phyloP scores from a whole-genome alignment of 1,140 invertebrate genomes.

The Notospermus geniculatus region DNA sequence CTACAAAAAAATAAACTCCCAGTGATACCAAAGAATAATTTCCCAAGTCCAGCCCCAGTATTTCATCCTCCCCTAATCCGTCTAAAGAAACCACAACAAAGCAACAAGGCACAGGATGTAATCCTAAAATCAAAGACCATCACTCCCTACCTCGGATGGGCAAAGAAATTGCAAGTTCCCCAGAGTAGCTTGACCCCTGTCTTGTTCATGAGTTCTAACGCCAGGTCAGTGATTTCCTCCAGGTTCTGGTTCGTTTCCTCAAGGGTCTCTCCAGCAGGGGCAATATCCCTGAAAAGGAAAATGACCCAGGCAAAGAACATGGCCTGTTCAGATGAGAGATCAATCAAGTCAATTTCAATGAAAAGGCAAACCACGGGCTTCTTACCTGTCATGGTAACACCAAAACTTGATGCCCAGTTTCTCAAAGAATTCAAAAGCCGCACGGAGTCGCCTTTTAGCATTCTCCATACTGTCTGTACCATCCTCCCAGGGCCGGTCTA shows the following conservation, averaged over 20 bases:
- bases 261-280: slow-evolving; percentile 49
- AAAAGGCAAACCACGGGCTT: no score
- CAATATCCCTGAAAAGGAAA: slow-evolving; percentile 44
- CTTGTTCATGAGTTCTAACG: slow-evolving; percentile 60
- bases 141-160: slow-evolving; percentile 62
- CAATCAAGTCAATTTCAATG: no score
- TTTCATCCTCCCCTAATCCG: no score
- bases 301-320: no score
- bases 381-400: slow-evolving; percentile 64
- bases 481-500: slow-evolving; percentile 63
- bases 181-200: slow-evolving; percentile 65
- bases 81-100: no score
- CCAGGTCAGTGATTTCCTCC: slow-evolving; percentile 63
- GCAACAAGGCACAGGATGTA: no score
- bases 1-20: slow-evolving; percentile 49
- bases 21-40: no score
- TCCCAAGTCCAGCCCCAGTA: no score
- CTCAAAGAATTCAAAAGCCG: slow-evolving; percentile 65
- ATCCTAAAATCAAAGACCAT: no score
- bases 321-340: no score
- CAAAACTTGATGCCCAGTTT: slow-evolving; percentile 67
- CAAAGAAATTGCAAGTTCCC: slow-evolving; percentile 65
- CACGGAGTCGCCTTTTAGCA: slow-evolving; percentile 63
- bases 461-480: slow-evolving; percentile 61
- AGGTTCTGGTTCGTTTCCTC: slow-evolving; percentile 61